A percentile compares a stretch with the other conserved stretches of the same genome.
Evolutionary conservation across 2,888 invertebrate species (phyloP).

Genomic region (Corbicula japonica): DNA sequence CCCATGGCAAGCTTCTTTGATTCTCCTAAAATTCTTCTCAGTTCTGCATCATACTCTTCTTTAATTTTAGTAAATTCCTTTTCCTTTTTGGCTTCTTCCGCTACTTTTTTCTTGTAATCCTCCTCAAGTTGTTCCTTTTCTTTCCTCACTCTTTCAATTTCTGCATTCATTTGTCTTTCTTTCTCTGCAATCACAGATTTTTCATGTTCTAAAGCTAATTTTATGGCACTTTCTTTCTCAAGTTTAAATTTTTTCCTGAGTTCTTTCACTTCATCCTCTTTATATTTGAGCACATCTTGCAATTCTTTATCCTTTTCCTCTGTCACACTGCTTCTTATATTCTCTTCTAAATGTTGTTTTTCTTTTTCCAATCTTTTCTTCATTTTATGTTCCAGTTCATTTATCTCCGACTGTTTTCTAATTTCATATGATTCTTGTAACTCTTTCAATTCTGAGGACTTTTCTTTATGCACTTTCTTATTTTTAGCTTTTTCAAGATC

Average conservation of each 20-base stretch:
- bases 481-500: slow-evolving; percentile 78
- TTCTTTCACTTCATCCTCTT: slow-evolving; percentile 79
- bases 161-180: slow-evolving; percentile 69
- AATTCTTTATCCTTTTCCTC: slow-evolving; percentile 80
- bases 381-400: slow-evolving; percentile 67
- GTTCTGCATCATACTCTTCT: slow-evolving; percentile 77
- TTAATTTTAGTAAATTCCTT: slow-evolving; percentile 75
- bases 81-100: slow-evolving; percentile 73
- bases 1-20: slow-evolving; percentile 79
- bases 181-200: slow-evolving; percentile 70
- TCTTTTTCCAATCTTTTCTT: slow-evolving; percentile 77
- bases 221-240: slow-evolving; percentile 78
- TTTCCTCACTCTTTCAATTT: slow-evolving; percentile 72
- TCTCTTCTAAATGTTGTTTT: slow-evolving; percentile 74
- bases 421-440: slow-evolving; percentile 76
- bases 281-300: slow-evolving; percentile 80
- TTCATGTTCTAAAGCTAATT: slow-evolving; percentile 74
- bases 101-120: slow-evolving; percentile 71
- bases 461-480: slow-evolving; percentile 80
- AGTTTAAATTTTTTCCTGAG: slow-evolving; percentile 66
- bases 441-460: slow-evolving; percentile 77
- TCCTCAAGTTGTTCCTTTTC: slow-evolving; percentile 67
- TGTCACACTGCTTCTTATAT: slow-evolving; percentile 57
- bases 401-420: slow-evolving; percentile 74
- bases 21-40: slow-evolving; percentile 77